Evolutionary conservation across 2,113 vertebrate species (phyloP).

Genomic region (Centropus unirufus): DNA sequence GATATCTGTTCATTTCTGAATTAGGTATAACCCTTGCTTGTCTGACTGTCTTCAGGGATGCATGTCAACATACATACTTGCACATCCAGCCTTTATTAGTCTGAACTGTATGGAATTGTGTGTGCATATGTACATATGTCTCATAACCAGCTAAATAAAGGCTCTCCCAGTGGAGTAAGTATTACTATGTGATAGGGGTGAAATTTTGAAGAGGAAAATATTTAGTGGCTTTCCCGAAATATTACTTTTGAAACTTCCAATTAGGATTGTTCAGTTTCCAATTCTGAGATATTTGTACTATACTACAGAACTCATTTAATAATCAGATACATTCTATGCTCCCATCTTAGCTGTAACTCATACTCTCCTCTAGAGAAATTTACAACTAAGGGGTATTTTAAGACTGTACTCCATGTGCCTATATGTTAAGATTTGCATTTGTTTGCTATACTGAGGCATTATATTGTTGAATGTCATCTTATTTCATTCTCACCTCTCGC

Average conservation of each 20-base stretch:
- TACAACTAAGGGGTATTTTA: neutral
- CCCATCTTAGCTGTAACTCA: neutral
- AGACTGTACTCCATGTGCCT: neutral
- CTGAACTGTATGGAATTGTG: neutral
- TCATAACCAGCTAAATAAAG: neutral
- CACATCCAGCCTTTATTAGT: neutral
- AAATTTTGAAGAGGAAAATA: slow-evolving; percentile 12
- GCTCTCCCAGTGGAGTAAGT: neutral
- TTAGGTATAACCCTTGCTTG: neutral
- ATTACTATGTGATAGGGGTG: slow-evolving; percentile 5
- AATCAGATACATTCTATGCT: neutral
- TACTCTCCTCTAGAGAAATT: neutral
- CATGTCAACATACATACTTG: neutral
- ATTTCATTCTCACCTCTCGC: neutral
- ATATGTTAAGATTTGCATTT: neutral
- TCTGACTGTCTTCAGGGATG: neutral
- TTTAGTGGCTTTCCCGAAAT: slow-evolving; percentile 6
- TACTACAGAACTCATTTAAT: neutral
- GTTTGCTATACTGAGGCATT: neutral
- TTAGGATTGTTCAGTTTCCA: neutral
- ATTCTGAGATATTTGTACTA: neutral
- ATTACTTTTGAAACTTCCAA: neutral
- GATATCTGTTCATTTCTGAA: neutral
- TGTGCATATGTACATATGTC: neutral
- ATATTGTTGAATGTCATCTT: neutral